A percentile compares a stretch with the other conserved stretches of the same genome.
Conservation (phyloP, 2,113 vertebrate species). For the Sylvilagus bachmani region DNA sequence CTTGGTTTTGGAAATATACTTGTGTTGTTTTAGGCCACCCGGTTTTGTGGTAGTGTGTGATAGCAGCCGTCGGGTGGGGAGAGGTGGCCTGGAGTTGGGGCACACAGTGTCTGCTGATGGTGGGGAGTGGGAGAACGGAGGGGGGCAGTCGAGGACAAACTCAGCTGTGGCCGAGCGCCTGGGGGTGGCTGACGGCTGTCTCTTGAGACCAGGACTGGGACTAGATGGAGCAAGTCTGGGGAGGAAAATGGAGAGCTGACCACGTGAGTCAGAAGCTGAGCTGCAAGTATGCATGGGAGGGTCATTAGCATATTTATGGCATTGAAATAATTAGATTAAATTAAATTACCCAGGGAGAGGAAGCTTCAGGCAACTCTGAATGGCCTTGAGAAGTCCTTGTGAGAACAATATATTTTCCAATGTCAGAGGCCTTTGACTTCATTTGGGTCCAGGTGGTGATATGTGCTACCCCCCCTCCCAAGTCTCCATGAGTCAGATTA, state of each 20-base stretch:
- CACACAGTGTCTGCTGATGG: neutral
- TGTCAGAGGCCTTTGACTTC: neutral
- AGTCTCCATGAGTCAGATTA: neutral
- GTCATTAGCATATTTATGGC: conserved; percentile 71
- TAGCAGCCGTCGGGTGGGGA: neutral
- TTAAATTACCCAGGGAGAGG: conserved; percentile 50
- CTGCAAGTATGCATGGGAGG: conserved; percentile 53
- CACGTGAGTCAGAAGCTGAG: conserved; percentile 68
- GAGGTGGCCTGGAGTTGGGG: neutral
- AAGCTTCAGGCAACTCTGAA: conserved; percentile 9
- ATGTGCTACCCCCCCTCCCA: neutral
- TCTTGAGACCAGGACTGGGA: neutral
- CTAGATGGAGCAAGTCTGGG: neutral
- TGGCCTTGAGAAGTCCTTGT: conserved; percentile 56
- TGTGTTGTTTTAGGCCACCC: neutral
- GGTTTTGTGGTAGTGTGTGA: neutral
- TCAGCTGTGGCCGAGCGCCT: neutral
- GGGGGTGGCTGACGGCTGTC: neutral
- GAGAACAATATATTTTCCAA: conserved; percentile 1
- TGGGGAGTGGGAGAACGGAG: neutral
- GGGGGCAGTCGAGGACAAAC: conserved; percentile 24
- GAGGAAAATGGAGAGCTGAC: conserved; percentile 28
- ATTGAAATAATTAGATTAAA: conserved; percentile 55
- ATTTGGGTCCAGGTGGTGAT: neutral
- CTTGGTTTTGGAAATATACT: neutral